Evolutionary conservation across 1,140 invertebrate genomes (phyloP), one percentile per base, ranked within the genome.

Genomic region (Drosophila melanica): DNA sequence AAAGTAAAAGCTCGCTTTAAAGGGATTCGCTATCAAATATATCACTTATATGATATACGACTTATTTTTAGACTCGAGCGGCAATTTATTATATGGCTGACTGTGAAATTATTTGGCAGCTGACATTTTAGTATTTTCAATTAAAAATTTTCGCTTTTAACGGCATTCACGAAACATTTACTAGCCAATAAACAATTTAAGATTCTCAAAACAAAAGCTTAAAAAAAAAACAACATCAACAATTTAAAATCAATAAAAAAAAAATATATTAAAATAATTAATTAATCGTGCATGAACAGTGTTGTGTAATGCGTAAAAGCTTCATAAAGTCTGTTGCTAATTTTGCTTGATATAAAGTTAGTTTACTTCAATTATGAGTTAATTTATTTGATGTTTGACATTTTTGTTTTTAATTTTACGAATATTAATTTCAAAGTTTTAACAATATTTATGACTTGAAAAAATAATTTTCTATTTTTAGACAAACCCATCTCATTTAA

Each of bases 31-130:
- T 39, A 37, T 23, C n/a, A 20, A 20, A 20, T 54, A 20, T 30
- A 20, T 1, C 9, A 20, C 35, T 23, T 12, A 10, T 12, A 14
- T 33, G 11, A 35, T 16, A 18, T 14, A 11, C 11, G 9, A 54
- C 4, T 18, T 41, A 18, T 23, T 20, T 23, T n/a, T 18, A n/a
- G 16, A 55, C 8, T 20, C 23, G 4, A n/a, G 47, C 47, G 10
- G 39, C 41, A 51, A 51, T 42, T 50, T 33, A 14, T 45, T 35
- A 14, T 27, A 12, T 27, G 12, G 42, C 42, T 45, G 8, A 45
- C 42, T 45, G 42, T 9, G 27, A 59, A 41, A 16, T 50, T 23
- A 62, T 62, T 20, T 37, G 59, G 33, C 59, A 39, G 14, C 33
- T 16, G 45, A 39, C 33, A 10, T 4, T 41, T 62, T 20, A 10